Evolutionary conservation across 2,888 invertebrate species (phyloP).

Genomic region (Opisthograptis luteolata): DNA sequence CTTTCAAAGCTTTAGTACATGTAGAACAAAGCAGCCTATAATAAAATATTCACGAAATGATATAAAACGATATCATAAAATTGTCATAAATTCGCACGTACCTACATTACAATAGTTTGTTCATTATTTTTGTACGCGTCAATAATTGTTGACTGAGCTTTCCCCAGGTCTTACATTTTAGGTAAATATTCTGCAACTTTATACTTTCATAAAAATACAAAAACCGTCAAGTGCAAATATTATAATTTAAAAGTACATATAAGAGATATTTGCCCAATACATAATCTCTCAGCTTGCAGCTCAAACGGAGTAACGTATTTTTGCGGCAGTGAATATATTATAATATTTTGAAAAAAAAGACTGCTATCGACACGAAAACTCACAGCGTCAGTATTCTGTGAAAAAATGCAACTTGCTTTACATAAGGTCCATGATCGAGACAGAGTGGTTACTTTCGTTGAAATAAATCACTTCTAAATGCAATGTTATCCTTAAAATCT

Average conservation of each 20-base stretch:
- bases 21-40: constrained; percentile 79
- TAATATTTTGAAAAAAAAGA: not conserved
- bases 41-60: constrained; percentile 55
- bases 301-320: not conserved
- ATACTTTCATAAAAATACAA: not conserved
- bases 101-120: not conserved
- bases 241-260: not conserved
- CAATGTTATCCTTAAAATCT: constrained; percentile 65
- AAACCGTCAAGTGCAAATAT: not conserved
- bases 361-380: not conserved
- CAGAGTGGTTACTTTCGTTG: constrained; percentile 36
- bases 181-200: not conserved
- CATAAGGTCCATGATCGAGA: constrained; percentile 30
- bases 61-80: constrained; percentile 39
- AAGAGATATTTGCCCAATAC: too few relatives aligned
- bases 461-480: constrained; percentile 55
- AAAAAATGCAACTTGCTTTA: not conserved
- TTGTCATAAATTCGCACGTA: constrained; percentile 41
- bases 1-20: constrained; percentile 70
- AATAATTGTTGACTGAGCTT: not conserved
- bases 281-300: too few relatives aligned
- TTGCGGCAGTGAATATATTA: not conserved
- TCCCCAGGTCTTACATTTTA: not conserved
- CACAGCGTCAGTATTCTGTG: constrained; percentile 14
- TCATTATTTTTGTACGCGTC: not conserved